A percentile compares a stretch with the other conserved stretches of the same genome.
phyloP scores from a whole-genome alignment of 2,113 vertebrate species.

The Cairina moschata region DNA sequence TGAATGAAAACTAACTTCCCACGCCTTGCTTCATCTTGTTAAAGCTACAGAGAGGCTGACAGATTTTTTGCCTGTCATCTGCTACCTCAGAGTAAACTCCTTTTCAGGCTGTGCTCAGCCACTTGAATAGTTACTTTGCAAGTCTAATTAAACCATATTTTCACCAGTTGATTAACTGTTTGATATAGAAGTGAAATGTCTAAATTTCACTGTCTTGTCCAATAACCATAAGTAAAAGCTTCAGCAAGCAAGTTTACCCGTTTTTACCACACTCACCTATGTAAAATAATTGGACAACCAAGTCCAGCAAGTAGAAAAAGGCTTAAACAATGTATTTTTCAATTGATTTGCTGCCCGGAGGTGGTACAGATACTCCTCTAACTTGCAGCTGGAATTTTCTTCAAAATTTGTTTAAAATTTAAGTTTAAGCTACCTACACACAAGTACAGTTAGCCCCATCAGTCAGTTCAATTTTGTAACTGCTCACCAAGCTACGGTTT shows the following conservation, averaged over 20 bases:
- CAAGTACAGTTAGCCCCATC: not conserved
- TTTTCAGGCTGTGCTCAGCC: not conserved
- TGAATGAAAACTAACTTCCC: not conserved
- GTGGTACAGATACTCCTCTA: not conserved
- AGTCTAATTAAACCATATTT: not conserved
- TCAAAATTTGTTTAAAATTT: not conserved
- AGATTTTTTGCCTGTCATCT: not conserved
- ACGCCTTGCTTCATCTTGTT: not conserved
- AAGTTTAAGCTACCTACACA: not conserved
- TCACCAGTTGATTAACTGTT: not conserved
- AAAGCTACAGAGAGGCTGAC: fast-evolving
- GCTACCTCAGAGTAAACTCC: not conserved
- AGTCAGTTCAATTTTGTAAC: not conserved
- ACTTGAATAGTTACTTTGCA: not conserved
- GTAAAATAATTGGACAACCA: not conserved
- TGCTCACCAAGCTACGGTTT: not conserved
- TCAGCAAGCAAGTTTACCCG: not conserved
- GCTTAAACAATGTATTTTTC: not conserved
- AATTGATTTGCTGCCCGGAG: not conserved
- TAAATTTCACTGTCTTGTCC: not conserved
- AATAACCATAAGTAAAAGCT: not conserved
- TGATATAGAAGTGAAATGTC: not conserved
- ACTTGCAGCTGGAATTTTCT: not conserved
- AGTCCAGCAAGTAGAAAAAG: not conserved
- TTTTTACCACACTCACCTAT: not conserved